These are phyloP conservation scores for Periophthalmodon schlosseri DNA, from an alignment of 2,113 vertebrate species.

Conservation along the genomic window DNA sequence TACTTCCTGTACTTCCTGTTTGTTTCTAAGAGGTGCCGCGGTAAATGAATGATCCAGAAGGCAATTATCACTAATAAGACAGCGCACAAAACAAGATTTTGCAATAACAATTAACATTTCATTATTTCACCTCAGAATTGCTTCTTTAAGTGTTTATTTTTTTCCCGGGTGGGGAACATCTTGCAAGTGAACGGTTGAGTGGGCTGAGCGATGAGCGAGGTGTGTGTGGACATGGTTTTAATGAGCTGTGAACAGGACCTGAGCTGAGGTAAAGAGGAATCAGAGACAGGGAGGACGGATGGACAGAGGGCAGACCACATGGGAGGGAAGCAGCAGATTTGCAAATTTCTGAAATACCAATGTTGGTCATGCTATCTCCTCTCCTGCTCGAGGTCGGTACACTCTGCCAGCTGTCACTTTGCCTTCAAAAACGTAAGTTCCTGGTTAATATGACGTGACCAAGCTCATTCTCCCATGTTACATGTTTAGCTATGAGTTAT, in stretches of 20 bases:
- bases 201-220: conserved; percentile 36
- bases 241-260: conserved; percentile 57
- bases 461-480: neutral
- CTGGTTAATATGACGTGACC: conserved; percentile 19
- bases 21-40: conserved; percentile 1
- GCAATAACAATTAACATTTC: conserved; percentile 24
- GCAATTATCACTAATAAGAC: conserved; percentile 54
- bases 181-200: conserved; percentile 49
- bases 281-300: neutral
- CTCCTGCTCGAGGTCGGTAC: conserved; percentile 34
- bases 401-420: conserved; percentile 34
- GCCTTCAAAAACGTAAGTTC: conserved; percentile 6
- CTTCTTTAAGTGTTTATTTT: conserved; percentile 10
- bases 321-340: conserved; percentile 10
- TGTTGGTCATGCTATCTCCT: conserved; percentile 18
- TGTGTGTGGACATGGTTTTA: conserved; percentile 60
- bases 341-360: conserved; percentile 18
- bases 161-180: conserved; percentile 39
- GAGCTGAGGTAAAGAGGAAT: conserved; percentile 25
- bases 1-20: conserved; percentile 17
- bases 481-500: neutral
- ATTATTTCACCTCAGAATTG: neutral
- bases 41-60: conserved; percentile 15
- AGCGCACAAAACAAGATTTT: conserved; percentile 3
- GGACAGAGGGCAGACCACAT: conserved; percentile 4